Conservation (phyloP, 2,888 invertebrate species). For the Patella pellucida region DNA sequence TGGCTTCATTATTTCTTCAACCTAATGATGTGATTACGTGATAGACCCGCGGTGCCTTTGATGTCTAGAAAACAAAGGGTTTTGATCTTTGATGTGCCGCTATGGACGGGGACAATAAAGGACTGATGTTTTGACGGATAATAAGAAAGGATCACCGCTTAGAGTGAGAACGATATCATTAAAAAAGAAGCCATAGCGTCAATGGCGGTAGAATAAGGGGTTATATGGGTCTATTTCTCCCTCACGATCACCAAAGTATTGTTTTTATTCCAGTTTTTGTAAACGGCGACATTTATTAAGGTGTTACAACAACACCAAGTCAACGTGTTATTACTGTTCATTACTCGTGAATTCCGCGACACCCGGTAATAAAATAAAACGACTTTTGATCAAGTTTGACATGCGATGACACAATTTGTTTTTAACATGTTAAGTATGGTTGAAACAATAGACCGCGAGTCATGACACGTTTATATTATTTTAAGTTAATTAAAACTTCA, state of each 20-base stretch:
- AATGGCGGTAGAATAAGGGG: neutral
- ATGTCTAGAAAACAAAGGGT: neutral
- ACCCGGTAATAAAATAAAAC: too few relatives aligned
- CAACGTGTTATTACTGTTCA: too few relatives aligned
- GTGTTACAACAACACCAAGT: neutral
- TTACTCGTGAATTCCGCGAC: too few relatives aligned
- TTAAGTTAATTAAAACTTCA: conserved; percentile 1
- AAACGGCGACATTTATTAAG: neutral
- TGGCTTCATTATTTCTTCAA: conserved; percentile 5
- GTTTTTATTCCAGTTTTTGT: neutral
- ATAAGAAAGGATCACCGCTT: conserved; percentile 1
- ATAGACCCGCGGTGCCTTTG: neutral
- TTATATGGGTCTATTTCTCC: neutral
- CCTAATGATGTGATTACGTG: neutral
- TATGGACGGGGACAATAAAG: neutral
- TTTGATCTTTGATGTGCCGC: neutral
- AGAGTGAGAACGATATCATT: neutral
- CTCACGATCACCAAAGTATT: conserved; percentile 3
- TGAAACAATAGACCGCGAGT: neutral
- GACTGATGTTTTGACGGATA: conserved; percentile 8
- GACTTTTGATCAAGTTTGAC: too few relatives aligned
- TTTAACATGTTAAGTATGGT: neutral
- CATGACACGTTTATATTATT: neutral
- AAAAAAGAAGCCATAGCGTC: neutral
- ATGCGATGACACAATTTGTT: neutral